phyloP scores from a whole-genome alignment of 2,888 invertebrate genomes.

The Metallyticus violacea region DNA sequence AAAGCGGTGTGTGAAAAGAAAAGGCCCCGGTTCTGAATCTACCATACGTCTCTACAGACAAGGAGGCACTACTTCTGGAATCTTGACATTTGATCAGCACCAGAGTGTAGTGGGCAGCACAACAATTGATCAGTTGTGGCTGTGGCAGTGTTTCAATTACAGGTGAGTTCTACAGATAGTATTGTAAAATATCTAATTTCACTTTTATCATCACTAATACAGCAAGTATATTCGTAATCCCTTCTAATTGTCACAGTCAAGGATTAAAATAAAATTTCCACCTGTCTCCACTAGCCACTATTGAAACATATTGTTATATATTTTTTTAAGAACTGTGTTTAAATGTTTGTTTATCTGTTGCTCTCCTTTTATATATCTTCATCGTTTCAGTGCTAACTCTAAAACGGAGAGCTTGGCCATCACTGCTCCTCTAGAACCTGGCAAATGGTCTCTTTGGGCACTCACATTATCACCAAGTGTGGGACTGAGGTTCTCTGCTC shows the following conservation, averaged over 20 bases:
- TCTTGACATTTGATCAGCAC: background rate
- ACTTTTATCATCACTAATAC: no score
- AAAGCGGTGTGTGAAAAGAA: conserved; percentile 46
- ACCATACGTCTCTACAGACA: background rate
- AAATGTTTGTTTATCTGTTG: no score
- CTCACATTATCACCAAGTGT: conserved; percentile 53
- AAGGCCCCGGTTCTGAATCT: background rate
- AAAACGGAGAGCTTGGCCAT: conserved; percentile 47
- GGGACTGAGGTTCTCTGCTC: conserved; percentile 54
- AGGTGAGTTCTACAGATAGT: no score
- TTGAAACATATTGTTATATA: no score
- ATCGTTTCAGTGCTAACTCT: background rate
- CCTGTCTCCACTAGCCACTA: no score
- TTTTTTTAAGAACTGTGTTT: no score
- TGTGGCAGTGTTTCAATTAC: conserved; percentile 67
- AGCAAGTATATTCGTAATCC: no score
- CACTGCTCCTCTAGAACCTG: conserved; percentile 59
- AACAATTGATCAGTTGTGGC: conserved; percentile 58
- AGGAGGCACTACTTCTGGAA: background rate
- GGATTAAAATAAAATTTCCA: no score
- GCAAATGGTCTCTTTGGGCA: conserved; percentile 64
- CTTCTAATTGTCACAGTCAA: no score
- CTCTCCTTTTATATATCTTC: background rate
- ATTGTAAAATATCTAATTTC: no score
- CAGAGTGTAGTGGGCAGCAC: conserved; percentile 21